A percentile compares a stretch with the other conserved stretches of the same genome.
phyloP scores from a whole-genome alignment of 1,140 invertebrate genomes.

The Neelides sp. region DNA sequence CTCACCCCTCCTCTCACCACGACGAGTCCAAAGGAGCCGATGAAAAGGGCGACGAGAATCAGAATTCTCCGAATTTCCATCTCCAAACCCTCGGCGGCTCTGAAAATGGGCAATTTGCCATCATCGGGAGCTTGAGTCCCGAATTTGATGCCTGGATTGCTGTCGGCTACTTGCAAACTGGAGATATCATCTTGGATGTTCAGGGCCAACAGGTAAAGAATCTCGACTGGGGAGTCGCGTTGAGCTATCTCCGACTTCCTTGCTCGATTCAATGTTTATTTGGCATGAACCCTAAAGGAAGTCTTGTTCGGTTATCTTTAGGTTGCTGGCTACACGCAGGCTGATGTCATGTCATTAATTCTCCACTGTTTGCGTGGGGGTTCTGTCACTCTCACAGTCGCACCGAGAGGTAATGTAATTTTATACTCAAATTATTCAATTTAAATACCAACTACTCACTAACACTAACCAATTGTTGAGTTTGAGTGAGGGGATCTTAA shows the following conservation, averaged over 20 bases:
- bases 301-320: conserved; percentile 8
- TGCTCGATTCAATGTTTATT: no score
- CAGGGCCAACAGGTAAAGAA: conserved; percentile 43
- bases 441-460: no score
- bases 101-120: conserved; percentile 47
- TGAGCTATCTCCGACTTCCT: no score
- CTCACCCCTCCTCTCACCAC: conserved; percentile 2
- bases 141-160: conserved; percentile 38
- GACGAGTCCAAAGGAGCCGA: conserved; percentile 11
- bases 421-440: not conserved
- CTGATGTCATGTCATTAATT: conserved; percentile 46
- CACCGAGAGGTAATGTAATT: conserved; percentile 42
- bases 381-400: conserved; percentile 44
- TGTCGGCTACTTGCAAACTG: conserved; percentile 35
- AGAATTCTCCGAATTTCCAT: conserved; percentile 4
- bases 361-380: conserved; percentile 46
- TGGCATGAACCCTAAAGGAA: no score
- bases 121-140: conserved; percentile 35
- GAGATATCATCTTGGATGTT: conserved; percentile 48
- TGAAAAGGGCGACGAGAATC: conserved; percentile 3
- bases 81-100: conserved; percentile 40
- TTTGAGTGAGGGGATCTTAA: no score
- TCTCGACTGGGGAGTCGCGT: not conserved
- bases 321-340: conserved; percentile 48
- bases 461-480: no score